Evolutionary conservation across 2,888 invertebrate genomes (phyloP), one percentile per base, ranked within the genome.

Genomic region (Thereva nobilitata): DNA sequence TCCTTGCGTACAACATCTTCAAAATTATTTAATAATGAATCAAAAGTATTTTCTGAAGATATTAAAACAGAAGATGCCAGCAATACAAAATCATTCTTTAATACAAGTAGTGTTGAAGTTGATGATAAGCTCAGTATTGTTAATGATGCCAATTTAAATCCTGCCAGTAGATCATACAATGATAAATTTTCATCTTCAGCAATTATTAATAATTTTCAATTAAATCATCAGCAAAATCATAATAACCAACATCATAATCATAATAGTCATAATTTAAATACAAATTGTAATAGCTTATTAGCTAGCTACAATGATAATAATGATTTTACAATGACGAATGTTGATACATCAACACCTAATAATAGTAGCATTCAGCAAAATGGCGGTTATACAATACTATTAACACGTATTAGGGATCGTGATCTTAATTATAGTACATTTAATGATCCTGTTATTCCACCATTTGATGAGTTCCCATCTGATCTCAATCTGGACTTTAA

Each of bases 121-220:
- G 67, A 64, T 47, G 76, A 78, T 9, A 76, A 77, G 68, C 74
- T 75, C 12, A 77, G 76, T 59, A 78, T 79, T 72, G 77, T 79
- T 10, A 77, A 79, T 64, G 79, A 79, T 73, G 76, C 79, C 53
- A 79, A 79, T 73, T 69, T 79, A 68, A 77, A 79, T 75, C 75
- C 76, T 70, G 79, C 79, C 70, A 78, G 79, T 73, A 49, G 54
- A 50, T 34, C 65, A 23, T 55, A 67, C 45, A 35, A 9, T 10
- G 45, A 59, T 8, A 47, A 35, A 40, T 57, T 59, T 41, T 59
- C 61, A 55, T 55, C 41, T 41, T 12, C 41, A 55, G 40, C 55
- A 23, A 23, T 23, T 23, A 23, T 23, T 23, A 23, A 23, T 23
- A 23, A 23, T 23, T 23, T 23, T 23, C 23, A 23, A 23, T 23